Conservation (phyloP, 2,113 vertebrate species). For the Callopanchax toddi region DNA sequence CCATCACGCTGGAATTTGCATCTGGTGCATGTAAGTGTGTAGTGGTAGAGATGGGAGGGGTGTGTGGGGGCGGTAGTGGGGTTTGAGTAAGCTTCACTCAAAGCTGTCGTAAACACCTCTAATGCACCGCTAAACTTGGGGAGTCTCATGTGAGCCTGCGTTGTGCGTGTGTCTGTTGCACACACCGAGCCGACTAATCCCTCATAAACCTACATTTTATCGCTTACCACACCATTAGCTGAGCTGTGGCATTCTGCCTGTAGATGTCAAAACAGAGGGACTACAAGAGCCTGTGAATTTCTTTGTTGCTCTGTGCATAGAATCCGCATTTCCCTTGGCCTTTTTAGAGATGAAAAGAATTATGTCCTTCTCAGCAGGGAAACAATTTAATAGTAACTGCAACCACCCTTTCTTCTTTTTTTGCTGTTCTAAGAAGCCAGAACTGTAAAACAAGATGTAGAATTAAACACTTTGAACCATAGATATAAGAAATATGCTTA, state of each 20-base stretch:
- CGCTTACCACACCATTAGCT: conserved; percentile 73
- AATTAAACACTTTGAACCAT: conserved; percentile 61
- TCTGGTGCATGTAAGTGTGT: conserved; percentile 27
- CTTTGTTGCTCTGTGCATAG: conserved; percentile 55
- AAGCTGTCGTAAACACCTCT: conserved; percentile 80
- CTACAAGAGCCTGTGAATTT: conserved; percentile 55
- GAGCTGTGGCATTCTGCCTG: conserved; percentile 66
- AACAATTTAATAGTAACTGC: conserved; percentile 60
- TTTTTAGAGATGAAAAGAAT: conserved; percentile 66
- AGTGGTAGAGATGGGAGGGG: conserved; percentile 2
- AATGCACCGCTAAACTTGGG: conserved; percentile 79
- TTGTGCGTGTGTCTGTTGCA: conserved; percentile 25
- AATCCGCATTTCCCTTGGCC: conserved; percentile 64
- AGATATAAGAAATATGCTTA: conserved; percentile 25
- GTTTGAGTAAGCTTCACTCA: conserved; percentile 67
- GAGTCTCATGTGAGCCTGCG: conserved; percentile 58
- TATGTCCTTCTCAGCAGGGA: conserved; percentile 60
- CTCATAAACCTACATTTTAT: conserved; percentile 81
- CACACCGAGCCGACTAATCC: conserved; percentile 69
- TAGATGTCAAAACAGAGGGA: conserved; percentile 73
- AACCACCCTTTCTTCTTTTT: conserved; percentile 12
- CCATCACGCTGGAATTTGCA: conserved; percentile 30
- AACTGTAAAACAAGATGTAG: conserved; percentile 59
- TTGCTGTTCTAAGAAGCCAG: conserved; percentile 12
- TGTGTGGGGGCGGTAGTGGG: not conserved